Evolutionary conservation across 2,797 vertebrate species (phyloP), one percentile per base, ranked within the genome.

Genomic region (Parauchenoglanis ngamensis): DNA sequence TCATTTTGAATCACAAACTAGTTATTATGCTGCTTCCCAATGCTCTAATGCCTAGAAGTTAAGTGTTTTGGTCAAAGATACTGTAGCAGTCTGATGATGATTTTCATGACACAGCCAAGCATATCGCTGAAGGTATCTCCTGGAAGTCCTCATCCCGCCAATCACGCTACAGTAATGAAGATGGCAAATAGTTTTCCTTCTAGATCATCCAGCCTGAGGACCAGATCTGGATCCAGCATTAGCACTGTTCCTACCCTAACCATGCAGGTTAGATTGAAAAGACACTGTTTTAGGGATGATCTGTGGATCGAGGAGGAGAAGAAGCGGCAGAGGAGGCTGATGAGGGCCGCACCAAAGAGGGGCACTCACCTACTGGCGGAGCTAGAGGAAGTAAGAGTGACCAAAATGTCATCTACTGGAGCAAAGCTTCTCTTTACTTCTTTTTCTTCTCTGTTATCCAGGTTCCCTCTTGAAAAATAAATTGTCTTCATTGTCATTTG

Each of bases 261-360:
- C 82, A 84, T 91, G 40, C 80, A 56, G 7, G 21, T 61, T 75
- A 63, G 61, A 59, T 87, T 52, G 31, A 79, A 81, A 86, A 94
- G 92, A 31, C 92, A 86, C 79, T 92, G 92, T 92, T 97, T 95
- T 92, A 93, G 94, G 68, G 97, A 98, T 86, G 97, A 97, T 91
- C 91, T 97, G 79, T 97, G 97, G 97, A 95, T 97, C 12, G 94
- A 95, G 91, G 96, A 97, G 89, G 93, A 92, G 87, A 97, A 95
- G 94, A 95, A 86, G 54, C 94, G 92, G 75, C 95, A 95, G 89
- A 91, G 92, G 92, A 96, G 94, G 91, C 85, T 96, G 91, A 87
- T 83, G 56, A 85, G 91, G 78, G 93, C 93, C 86, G 93, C 94
- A 88, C 81, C 91, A 25, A 91, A 92, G 54, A 92, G 94, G 10